Conservation (phyloP, 2,113 vertebrate species). For the Forbesichthys agassizii region DNA sequence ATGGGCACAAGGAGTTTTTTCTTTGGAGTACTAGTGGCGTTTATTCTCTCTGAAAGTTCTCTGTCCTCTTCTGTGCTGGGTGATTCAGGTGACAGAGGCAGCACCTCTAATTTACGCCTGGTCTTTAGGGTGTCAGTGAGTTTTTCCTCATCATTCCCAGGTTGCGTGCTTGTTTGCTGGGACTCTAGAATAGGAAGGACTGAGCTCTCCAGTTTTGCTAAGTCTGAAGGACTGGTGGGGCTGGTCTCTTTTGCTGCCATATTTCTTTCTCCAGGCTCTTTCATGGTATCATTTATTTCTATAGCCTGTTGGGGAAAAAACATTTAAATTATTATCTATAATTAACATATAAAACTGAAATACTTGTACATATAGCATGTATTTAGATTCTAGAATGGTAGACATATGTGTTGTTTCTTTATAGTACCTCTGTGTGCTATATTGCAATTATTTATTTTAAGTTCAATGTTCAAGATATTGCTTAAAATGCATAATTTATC, state of each 20-base stretch:
- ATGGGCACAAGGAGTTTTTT: constrained; percentile 77
- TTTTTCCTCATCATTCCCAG: constrained; percentile 68
- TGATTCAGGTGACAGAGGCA: constrained; percentile 78
- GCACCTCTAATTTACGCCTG: constrained; percentile 78
- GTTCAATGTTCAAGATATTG: background rate
- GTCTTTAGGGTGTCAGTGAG: constrained; percentile 71
- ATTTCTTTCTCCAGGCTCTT: constrained; percentile 77
- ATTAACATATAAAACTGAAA: background rate
- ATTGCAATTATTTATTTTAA: too few relatives aligned
- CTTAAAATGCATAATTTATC: background rate
- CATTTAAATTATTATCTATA: constrained; percentile 44
- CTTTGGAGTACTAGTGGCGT: constrained; percentile 41
- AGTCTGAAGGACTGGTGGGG: constrained; percentile 88
- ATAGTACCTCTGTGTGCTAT: too few relatives aligned
- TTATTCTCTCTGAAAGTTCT: constrained; percentile 69
- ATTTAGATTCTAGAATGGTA: background rate
- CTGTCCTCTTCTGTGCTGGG: constrained; percentile 83
- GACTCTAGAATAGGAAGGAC: constrained; percentile 94
- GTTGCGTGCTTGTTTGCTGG: constrained; percentile 79
- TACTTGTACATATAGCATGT: background rate
- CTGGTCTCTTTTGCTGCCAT: constrained; percentile 77
- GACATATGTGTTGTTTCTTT: background rate
- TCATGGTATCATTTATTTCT: constrained; percentile 75
- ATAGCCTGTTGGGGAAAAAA: constrained; percentile 78
- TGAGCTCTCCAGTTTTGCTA: constrained; percentile 91